A percentile compares a stretch with the other conserved stretches of the same genome.
Conservation (phyloP, 2,888 invertebrate species). For the Diarsia brunnea region DNA sequence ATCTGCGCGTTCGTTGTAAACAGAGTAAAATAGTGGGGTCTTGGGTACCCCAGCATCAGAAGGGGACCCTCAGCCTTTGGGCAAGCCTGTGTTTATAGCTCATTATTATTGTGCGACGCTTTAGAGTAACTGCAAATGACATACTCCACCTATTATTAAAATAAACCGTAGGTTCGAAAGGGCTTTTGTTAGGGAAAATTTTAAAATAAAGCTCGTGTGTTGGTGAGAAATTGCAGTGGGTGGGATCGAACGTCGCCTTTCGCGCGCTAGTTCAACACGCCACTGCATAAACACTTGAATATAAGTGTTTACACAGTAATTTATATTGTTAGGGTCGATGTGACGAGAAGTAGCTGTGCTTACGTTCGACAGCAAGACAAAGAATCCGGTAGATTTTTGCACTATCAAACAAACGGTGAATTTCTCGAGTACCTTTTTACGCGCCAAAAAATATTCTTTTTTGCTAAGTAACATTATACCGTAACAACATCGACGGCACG, state of each 20-base stretch:
- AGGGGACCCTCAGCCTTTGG: slow-evolving; percentile 78
- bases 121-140: slow-evolving; percentile 89
- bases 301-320: slow-evolving; percentile 79
- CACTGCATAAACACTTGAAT: slow-evolving; percentile 75
- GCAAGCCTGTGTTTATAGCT: slow-evolving; percentile 88
- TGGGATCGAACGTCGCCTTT: slow-evolving; percentile 76
- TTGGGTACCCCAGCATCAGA: slow-evolving; percentile 78
- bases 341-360: slow-evolving; percentile 58
- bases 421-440: not conserved
- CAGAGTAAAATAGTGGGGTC: slow-evolving; percentile 85
- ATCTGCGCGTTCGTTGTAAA: slow-evolving; percentile 89
- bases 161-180: slow-evolving; percentile 82
- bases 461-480: not conserved
- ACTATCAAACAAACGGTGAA: not conserved
- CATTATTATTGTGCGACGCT: slow-evolving; percentile 89
- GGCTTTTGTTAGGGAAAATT: slow-evolving; percentile 83
- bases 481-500: too few relatives aligned
- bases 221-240: slow-evolving; percentile 79
- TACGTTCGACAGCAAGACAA: slow-evolving; percentile 59
- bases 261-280: slow-evolving; percentile 74
- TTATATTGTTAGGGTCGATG: slow-evolving; percentile 70
- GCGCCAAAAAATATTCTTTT: not conserved
- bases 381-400: slow-evolving; percentile 36
- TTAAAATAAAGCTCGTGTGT: slow-evolving; percentile 79
- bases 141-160: slow-evolving; percentile 89